These are phyloP conservation scores for Galerucella calmariensis DNA, from an alignment of 2,888 invertebrate genomes.

Conservation along the genomic window DNA sequence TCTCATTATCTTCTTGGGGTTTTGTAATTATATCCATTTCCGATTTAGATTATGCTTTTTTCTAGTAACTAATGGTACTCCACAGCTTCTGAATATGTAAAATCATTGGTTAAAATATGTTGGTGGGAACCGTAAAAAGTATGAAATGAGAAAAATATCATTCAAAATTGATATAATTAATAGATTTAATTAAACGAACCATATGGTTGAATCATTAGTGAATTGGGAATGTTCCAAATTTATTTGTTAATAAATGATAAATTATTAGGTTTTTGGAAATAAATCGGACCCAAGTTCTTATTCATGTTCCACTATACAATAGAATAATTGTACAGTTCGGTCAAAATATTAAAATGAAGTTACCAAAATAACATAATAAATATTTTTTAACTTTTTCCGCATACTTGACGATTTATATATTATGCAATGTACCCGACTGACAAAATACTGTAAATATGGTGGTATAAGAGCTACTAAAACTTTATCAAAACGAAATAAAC, in stretches of 20 bases:
- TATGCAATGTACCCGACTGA: too few relatives aligned
- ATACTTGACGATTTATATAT: too few relatives aligned
- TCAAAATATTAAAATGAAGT: too few relatives aligned
- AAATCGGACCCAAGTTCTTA: background rate
- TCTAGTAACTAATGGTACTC: slow-evolving; percentile 29
- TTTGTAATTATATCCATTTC: slow-evolving; percentile 34
- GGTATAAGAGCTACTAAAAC: too few relatives aligned
- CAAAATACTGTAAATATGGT: too few relatives aligned
- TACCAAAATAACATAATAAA: too few relatives aligned
- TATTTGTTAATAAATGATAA: background rate
- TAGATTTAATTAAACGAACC: background rate
- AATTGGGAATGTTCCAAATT: background rate
- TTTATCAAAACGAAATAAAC: too few relatives aligned
- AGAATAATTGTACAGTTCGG: too few relatives aligned
- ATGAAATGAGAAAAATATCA: background rate
- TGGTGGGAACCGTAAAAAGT: background rate
- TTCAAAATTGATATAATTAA: background rate
- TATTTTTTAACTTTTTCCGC: too few relatives aligned
- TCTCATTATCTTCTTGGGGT: slow-evolving; percentile 31
- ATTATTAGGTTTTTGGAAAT: background rate
- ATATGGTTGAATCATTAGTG: background rate
- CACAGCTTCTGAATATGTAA: slow-evolving; percentile 34
- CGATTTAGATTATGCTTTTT: slow-evolving; percentile 37
- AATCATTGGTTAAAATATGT: background rate
- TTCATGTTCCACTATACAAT: too few relatives aligned